A percentile compares a stretch with the other conserved stretches of the same genome.
Evolutionary conservation across 2,113 vertebrate species (phyloP).

Genomic region (Archocentrus centrarchus): DNA sequence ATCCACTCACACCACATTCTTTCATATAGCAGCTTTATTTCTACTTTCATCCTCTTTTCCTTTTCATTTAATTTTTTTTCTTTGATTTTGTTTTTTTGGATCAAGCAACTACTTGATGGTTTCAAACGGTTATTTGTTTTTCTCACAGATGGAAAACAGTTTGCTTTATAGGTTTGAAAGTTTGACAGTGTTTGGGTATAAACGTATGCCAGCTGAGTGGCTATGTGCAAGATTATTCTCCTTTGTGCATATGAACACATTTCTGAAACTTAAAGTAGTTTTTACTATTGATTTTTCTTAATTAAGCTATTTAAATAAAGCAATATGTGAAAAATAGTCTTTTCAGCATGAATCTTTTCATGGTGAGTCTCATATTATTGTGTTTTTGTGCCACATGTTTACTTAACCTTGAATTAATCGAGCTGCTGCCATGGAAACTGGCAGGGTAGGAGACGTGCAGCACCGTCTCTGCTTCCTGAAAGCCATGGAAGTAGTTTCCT

Average conservation of each 20-base stretch:
- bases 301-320: conserved; percentile 67
- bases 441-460: neutral
- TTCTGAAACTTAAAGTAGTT: conserved; percentile 33
- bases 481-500: neutral
- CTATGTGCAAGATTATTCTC: conserved; percentile 1
- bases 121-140: neutral
- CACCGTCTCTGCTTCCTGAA: neutral
- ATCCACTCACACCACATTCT: neutral
- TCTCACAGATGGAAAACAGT: neutral
- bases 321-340: neutral
- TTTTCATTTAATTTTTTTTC: neutral
- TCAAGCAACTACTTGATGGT: neutral
- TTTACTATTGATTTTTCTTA: conserved; percentile 36
- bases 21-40: neutral
- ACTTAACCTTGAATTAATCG: neutral
- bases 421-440: conserved; percentile 5
- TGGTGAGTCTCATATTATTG: neutral
- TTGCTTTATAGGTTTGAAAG: neutral
- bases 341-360: neutral
- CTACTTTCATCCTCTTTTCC: neutral
- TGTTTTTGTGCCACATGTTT: neutral
- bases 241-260: conserved; percentile 19
- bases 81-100: neutral
- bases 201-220: neutral
- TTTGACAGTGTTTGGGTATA: neutral